Conservation (phyloP, 2,888 invertebrate species). For the Drosophila percnosoma region DNA sequence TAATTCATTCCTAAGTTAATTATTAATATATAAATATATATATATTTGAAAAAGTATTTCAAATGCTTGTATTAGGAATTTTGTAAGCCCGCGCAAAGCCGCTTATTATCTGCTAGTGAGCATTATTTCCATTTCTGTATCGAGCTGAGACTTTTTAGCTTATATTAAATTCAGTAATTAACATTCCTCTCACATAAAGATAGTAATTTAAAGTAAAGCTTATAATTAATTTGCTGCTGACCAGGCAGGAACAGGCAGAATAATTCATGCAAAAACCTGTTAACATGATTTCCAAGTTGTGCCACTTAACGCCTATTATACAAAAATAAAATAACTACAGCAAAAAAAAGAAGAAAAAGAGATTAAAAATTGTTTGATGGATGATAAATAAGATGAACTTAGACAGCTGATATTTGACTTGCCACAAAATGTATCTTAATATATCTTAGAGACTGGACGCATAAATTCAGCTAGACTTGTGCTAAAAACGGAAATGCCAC, state of each 20-base stretch:
- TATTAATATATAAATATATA: not conserved
- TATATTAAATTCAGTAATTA: not conserved
- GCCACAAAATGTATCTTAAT: not conserved
- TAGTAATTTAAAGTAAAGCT: not conserved
- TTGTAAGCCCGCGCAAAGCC: not conserved
- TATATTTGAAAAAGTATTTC: not conserved
- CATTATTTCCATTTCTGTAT: not conserved
- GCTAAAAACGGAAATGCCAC: constrained; percentile 28
- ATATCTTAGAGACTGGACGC: not conserved
- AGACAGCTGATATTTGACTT: not conserved
- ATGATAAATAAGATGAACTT: not conserved
- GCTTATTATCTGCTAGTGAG: not conserved
- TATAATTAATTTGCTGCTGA: not conserved
- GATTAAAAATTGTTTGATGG: not conserved
- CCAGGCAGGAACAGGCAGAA: not conserved
- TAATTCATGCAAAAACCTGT: not conserved
- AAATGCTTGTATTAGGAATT: not conserved
- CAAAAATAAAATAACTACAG: not conserved
- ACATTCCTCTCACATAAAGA: constrained; percentile 1
- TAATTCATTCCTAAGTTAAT: not conserved
- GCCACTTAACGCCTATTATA: constrained; percentile 10
- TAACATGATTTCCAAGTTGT: not conserved
- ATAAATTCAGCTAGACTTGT: not conserved
- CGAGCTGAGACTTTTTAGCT: not conserved
- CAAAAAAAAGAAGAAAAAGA: not conserved